Evolutionary conservation across 2,888 invertebrate genomes (phyloP).

Genomic region (Drosophila infuscata): DNA sequence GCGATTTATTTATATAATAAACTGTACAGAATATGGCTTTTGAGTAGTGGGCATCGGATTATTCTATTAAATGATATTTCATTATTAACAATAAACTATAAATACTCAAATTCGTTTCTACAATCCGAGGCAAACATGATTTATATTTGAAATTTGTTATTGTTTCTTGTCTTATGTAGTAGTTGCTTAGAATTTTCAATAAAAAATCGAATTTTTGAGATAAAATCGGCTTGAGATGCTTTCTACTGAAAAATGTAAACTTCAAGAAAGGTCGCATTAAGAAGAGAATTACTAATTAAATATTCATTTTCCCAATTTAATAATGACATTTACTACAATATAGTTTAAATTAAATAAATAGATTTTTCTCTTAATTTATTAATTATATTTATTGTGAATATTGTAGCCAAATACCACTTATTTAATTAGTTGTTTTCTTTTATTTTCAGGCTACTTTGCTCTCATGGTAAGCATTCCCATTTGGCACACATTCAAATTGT

Average conservation of each 20-base stretch:
- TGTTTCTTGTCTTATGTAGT: not conserved
- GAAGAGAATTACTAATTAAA: not conserved
- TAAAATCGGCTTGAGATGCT: not conserved
- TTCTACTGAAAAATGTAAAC: not conserved
- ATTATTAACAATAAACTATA: not conserved
- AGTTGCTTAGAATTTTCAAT: not conserved
- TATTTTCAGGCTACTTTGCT: slow-evolving; percentile 12
- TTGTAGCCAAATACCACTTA: not conserved
- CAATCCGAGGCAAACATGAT: not conserved
- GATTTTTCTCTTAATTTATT: not conserved
- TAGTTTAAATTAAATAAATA: not conserved
- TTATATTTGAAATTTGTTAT: not conserved
- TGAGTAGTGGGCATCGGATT: not conserved
- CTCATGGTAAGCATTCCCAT: slow-evolving; percentile 33
- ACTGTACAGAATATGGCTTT: not conserved
- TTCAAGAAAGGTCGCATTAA: not conserved
- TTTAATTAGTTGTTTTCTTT: slow-evolving; percentile 1
- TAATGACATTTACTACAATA: not conserved
- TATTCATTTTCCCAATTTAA: not conserved
- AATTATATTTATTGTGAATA: not conserved
- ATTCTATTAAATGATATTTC: not conserved
- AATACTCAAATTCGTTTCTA: not conserved
- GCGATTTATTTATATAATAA: not conserved
- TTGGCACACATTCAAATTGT: slow-evolving; percentile 24
- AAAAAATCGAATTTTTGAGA: not conserved